A percentile compares a stretch with the other conserved stretches of the same genome.
Conservation (phyloP, 2,888 invertebrate species). For the Patella pellucida region DNA sequence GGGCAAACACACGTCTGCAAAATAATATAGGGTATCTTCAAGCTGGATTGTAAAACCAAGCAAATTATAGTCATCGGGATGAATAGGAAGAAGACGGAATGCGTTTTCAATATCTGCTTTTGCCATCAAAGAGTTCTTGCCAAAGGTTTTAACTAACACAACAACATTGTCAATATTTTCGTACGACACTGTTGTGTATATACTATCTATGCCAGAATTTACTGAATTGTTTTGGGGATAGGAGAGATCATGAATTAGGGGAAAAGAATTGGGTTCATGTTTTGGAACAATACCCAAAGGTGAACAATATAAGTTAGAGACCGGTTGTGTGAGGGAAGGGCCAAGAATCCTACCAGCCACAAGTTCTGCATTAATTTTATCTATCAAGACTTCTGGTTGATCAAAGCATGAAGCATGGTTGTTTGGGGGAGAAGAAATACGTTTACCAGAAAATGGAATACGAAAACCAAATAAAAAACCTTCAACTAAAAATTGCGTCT, state of each 20-base stretch:
- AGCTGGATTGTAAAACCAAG: conserved; percentile 5
- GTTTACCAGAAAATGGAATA: neutral
- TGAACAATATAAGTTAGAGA: neutral
- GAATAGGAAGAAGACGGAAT: conserved; percentile 10
- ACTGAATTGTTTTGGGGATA: neutral
- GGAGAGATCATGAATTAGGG: neutral
- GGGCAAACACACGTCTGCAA: conserved; percentile 10
- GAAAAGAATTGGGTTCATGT: neutral
- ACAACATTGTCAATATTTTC: conserved; percentile 1
- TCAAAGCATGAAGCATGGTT: neutral
- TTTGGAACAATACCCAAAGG: neutral
- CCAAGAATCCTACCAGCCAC: neutral
- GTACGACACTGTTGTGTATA: neutral
- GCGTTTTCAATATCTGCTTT: conserved; percentile 14
- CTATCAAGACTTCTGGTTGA: neutral
- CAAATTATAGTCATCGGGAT: conserved; percentile 7
- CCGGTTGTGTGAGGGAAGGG: neutral
- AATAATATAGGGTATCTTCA: neutral
- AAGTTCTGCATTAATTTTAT: neutral
- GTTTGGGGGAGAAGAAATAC: neutral
- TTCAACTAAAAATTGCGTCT: neutral
- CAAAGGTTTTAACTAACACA: neutral
- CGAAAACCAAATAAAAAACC: neutral
- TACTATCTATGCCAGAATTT: neutral
- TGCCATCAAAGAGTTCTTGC: neutral